Conservation (phyloP, 2,113 vertebrate genomes). For the Cinclus cinclus region DNA sequence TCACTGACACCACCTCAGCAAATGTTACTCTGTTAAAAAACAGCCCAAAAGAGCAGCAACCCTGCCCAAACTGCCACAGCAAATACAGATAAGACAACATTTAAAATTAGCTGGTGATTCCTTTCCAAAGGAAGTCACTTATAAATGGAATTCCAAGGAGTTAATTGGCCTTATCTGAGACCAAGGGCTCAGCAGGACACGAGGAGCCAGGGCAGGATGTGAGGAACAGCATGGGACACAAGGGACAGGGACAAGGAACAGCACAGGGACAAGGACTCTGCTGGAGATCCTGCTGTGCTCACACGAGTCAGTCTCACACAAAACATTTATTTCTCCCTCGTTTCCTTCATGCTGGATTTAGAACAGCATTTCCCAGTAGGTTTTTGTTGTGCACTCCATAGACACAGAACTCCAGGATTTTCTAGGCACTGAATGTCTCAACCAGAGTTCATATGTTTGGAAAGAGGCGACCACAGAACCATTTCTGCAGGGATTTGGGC, state of each 20-base stretch:
- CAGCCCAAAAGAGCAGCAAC: background rate
- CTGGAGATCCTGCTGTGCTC: background rate
- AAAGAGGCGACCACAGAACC: background rate
- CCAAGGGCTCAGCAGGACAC: background rate
- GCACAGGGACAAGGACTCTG: background rate
- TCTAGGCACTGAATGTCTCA: background rate
- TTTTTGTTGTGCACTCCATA: background rate
- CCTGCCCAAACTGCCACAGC: background rate
- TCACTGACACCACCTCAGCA: background rate
- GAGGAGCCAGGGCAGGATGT: background rate
- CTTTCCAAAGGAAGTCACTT: background rate
- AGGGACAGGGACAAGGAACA: background rate
- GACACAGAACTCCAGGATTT: background rate
- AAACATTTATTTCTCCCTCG: background rate
- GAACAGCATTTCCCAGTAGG: background rate
- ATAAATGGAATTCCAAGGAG: conserved; percentile 3
- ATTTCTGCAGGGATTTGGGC: background rate
- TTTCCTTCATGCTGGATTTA: background rate
- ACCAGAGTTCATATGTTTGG: background rate
- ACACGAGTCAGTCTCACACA: background rate
- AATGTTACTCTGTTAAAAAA: background rate
- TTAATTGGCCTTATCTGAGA: conserved; percentile 28
- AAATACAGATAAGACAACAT: background rate
- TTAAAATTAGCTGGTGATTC: background rate
- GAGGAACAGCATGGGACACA: background rate